These are phyloP conservation scores for Ptiloglossa arizonensis DNA, from an alignment of 1,140 invertebrate species.

Conservation along the genomic window DNA sequence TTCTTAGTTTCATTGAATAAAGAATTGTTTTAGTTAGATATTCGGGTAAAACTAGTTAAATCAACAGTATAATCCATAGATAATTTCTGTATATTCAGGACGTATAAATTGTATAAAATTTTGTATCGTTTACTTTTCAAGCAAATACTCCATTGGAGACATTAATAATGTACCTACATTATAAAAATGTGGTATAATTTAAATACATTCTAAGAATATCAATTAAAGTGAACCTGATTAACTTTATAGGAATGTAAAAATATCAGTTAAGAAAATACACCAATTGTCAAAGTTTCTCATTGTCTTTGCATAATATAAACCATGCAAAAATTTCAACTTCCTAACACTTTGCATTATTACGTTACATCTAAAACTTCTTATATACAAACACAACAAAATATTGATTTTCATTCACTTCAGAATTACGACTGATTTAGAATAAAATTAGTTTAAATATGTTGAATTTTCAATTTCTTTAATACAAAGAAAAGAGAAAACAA, in stretches of 20 bases:
- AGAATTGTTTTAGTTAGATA: not conserved
- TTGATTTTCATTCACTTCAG: conserved; percentile 23
- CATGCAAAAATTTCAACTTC: conserved; percentile 39
- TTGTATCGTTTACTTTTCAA: conserved; percentile 36
- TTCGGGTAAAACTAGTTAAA: conserved; percentile 21
- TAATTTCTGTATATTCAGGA: conserved; percentile 40
- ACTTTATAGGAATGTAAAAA: conserved; percentile 75
- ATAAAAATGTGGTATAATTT: conserved; percentile 53
- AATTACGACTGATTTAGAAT: conserved; percentile 31
- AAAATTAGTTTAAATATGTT: conserved; percentile 14
- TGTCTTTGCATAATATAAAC: conserved; percentile 33
- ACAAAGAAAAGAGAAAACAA: conserved; percentile 34
- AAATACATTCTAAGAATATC: conserved; percentile 56
- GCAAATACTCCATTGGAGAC: conserved; percentile 36
- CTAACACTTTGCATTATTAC: conserved; percentile 26
- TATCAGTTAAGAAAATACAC: conserved; percentile 62
- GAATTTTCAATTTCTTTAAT: conserved; percentile 15
- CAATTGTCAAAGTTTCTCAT: conserved; percentile 49
- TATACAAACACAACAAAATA: conserved; percentile 53
- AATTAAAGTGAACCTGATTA: conserved; percentile 59
- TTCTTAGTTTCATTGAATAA: not conserved
- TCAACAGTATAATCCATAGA: not conserved
- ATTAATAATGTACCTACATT: conserved; percentile 40
- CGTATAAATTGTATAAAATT: conserved; percentile 57
- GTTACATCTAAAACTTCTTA: conserved; percentile 41